These are phyloP conservation scores for Dicyrtoma fusca DNA, from an alignment of 2,888 invertebrate species.

Conservation along the genomic window DNA sequence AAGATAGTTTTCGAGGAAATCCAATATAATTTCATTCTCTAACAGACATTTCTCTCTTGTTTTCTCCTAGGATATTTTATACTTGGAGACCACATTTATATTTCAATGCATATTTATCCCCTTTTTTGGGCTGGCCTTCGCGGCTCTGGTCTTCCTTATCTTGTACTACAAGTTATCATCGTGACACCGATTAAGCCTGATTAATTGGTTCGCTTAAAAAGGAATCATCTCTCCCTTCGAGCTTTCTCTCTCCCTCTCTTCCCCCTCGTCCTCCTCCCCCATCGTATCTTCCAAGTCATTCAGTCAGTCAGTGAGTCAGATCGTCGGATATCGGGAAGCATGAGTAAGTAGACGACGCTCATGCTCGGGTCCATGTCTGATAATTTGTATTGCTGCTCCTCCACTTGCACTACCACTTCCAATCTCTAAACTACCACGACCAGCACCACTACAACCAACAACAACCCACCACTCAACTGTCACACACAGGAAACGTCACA, in stretches of 20 bases:
- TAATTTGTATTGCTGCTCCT: too few relatives aligned
- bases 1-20: not conserved
- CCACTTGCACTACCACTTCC: too few relatives aligned
- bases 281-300: not conserved
- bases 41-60: not conserved
- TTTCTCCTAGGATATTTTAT: conserved; percentile 21
- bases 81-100: conserved; percentile 31
- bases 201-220: conserved; percentile 27
- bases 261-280: not conserved
- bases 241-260: not conserved
- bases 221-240: not conserved
- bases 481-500: too few relatives aligned
- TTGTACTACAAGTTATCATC: conserved; percentile 35
- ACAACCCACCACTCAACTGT: too few relatives aligned
- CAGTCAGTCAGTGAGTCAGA: conserved; percentile 1
- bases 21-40: conserved; percentile 16
- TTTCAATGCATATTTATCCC: conserved; percentile 33
- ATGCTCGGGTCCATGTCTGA: too few relatives aligned
- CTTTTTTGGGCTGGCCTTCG: conserved; percentile 30
- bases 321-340: conserved; percentile 8
- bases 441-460: too few relatives aligned
- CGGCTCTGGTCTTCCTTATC: conserved; percentile 33
- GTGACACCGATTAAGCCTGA: conserved; percentile 32
- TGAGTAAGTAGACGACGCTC: too few relatives aligned
- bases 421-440: too few relatives aligned